Evolutionary conservation across 2,888 invertebrate genomes (phyloP).

Genomic region (Idaea straminata): DNA sequence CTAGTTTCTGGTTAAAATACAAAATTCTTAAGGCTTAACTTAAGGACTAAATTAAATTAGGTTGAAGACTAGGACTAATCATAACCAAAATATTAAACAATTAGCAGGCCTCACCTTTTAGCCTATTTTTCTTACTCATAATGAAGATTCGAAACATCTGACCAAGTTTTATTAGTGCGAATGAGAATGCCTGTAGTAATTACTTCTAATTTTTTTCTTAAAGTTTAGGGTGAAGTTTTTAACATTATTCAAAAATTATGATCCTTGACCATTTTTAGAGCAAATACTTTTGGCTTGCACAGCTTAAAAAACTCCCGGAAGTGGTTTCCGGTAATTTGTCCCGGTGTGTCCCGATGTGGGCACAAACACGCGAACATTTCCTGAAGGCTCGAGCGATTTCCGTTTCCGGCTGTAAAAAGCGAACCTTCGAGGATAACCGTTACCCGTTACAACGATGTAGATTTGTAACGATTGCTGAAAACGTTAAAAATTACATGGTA

Average conservation of each 20-base stretch:
- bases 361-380: conserved; percentile 75
- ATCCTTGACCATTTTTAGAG: conserved; percentile 8
- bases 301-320: conserved; percentile 14
- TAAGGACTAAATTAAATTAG: too few species aligned
- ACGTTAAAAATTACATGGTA: neutral
- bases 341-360: conserved; percentile 47
- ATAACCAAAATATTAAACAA: too few species aligned
- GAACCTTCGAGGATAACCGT: conserved; percentile 43
- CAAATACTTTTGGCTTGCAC: conserved; percentile 17
- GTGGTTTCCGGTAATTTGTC: conserved; percentile 23
- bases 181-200: too few species aligned
- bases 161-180: too few species aligned
- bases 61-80: too few species aligned
- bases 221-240: too few species aligned
- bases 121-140: too few species aligned
- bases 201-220: too few species aligned
- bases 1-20: too few species aligned
- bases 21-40: too few species aligned
- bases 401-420: conserved; percentile 74
- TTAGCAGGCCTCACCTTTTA: too few species aligned
- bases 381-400: conserved; percentile 74
- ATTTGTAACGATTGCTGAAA: conserved; percentile 7
- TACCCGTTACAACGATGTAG: conserved; percentile 37
- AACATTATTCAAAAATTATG: conserved; percentile 2
- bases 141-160: too few species aligned